Evolutionary conservation across 92 coral and sea anemone species (phyloP).

Genomic region (Plumapathes pennacea): DNA sequence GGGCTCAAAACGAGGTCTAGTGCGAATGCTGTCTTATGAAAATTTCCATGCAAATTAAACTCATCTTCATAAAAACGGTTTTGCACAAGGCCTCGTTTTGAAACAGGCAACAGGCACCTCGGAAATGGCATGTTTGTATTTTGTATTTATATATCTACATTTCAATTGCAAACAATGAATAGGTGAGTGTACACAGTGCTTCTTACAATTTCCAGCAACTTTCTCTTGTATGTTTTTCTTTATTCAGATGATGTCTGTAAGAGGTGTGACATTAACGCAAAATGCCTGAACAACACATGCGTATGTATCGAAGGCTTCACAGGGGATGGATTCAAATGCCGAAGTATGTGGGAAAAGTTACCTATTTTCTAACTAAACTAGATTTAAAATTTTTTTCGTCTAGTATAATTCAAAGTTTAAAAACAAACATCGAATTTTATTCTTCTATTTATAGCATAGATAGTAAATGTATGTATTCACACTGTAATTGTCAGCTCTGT

Average conservation of each 20-base stretch:
- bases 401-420: neutral
- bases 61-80: no score
- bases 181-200: neutral
- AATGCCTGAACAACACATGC: constrained; percentile 82
- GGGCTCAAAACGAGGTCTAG: no score
- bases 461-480: no score
- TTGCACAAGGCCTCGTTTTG: no score
- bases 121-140: no score
- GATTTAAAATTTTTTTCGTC: neutral
- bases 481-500: no score
- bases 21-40: no score
- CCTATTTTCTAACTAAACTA: neutral
- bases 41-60: no score
- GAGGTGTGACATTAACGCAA: constrained; percentile 80
- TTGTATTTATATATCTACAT: neutral
- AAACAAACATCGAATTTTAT: neutral
- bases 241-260: constrained; percentile 82
- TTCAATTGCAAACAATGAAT: neutral
- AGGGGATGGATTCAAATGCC: constrained; percentile 88
- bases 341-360: constrained; percentile 50
- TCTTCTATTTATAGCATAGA: no score
- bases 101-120: no score
- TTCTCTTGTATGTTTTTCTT: neutral
- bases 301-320: constrained; percentile 82
- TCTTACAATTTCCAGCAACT: neutral